Conservation (phyloP, 2,888 invertebrate species). For the Thalpophila matura region DNA sequence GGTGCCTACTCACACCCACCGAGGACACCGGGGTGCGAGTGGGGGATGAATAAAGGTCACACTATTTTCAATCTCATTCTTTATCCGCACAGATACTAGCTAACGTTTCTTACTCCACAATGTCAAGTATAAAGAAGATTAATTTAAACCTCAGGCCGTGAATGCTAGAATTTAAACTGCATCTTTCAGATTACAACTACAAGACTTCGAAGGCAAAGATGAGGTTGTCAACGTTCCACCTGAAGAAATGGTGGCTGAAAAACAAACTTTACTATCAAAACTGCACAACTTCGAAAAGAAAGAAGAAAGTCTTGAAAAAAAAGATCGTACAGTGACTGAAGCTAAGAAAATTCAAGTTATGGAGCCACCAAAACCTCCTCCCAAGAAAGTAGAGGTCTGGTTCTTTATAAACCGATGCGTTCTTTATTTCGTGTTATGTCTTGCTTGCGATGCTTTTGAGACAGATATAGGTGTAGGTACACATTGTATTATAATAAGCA, state of each 20-base stretch:
- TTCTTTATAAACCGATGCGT: too few species aligned
- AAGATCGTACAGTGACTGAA: conserved; percentile 40
- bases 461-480: too few species aligned
- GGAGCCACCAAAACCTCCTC: conserved; percentile 70
- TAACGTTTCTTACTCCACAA: too few species aligned
- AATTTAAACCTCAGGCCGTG: neutral
- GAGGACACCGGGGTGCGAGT: too few species aligned
- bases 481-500: neutral
- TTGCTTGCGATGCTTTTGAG: too few species aligned
- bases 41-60: too few species aligned
- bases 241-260: conserved; percentile 84
- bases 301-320: conserved; percentile 66
- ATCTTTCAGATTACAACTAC: conserved; percentile 77
- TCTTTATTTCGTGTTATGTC: neutral
- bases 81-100: too few species aligned
- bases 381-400: conserved; percentile 81
- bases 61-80: too few species aligned
- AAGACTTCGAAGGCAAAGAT: conserved; percentile 76
- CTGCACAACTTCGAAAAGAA: conserved; percentile 83
- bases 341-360: conserved; percentile 59
- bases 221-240: conserved; percentile 75
- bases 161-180: neutral
- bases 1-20: too few species aligned
- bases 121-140: too few species aligned
- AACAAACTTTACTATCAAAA: conserved; percentile 81